Percentiles rank a stretch among this genome's conserved stretches.
Conservation (phyloP, 1,140 invertebrate species). For the Fopius arisanus region DNA sequence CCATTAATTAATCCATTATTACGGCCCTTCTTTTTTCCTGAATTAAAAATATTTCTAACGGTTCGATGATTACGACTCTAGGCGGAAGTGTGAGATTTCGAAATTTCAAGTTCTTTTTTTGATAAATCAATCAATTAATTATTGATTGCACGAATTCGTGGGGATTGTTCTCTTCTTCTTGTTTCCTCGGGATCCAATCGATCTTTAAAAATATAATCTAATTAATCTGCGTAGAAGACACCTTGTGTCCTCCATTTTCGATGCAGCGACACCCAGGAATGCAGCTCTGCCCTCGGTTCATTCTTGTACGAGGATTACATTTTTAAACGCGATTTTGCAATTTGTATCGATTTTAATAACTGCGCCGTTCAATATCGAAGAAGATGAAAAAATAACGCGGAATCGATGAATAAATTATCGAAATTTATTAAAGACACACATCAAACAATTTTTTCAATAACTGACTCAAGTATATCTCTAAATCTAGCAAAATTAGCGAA, state of each 20-base stretch:
- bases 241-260: background rate
- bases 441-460: background rate
- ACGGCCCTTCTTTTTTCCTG: too few relatives aligned
- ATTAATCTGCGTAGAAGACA: background rate
- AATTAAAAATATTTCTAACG: too few relatives aligned
- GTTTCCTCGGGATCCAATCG: background rate
- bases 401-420: too few relatives aligned
- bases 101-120: too few relatives aligned
- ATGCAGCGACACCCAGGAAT: conserved; percentile 7
- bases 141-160: too few relatives aligned
- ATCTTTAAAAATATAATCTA: background rate
- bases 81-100: too few relatives aligned
- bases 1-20: too few relatives aligned
- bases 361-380: background rate
- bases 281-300: background rate
- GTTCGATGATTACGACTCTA: too few relatives aligned
- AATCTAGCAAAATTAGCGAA: too few relatives aligned
- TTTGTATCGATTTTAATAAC: background rate
- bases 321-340: background rate
- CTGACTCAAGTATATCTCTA: too few relatives aligned
- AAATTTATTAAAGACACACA: too few relatives aligned
- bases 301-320: conserved; percentile 4
- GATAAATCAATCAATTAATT: too few relatives aligned
- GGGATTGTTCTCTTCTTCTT: background rate
- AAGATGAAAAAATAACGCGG: background rate